Base-by-base conservation (phyloP, 2,113 vertebrate genomes). In the Eira barbara region DNA sequence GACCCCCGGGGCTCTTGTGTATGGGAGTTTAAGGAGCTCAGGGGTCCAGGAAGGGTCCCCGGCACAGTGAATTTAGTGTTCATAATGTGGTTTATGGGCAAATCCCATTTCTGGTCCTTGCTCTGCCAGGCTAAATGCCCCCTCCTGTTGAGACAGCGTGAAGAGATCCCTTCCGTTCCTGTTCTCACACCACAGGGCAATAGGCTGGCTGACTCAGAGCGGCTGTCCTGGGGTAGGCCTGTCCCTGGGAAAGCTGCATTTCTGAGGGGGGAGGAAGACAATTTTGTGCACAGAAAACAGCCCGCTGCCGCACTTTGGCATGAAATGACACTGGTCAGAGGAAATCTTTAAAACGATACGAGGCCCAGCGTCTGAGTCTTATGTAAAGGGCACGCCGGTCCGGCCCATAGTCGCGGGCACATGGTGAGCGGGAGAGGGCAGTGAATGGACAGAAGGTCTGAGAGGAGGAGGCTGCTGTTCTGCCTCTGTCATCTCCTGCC, bases 311-410 rank as follows among this genome's bases (percentile, higher is more conserved):
- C 78, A 89, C 71, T 96, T 86, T 89, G 96, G 96, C 96, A 86
- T 73, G 94, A 89, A 96, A 95, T 95, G 92, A 97, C 18, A 25
- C 86, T 47, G 93, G 91, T 82, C 89, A 71, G 95, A 93, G 95
- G 93, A 45, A 86, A 86, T 47, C 36, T 90, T 89, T 74, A 23
- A 80, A 73, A 81, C 11, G 69, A 21, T 25, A 47, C 67, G 25
- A 89, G 61, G 79, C 79, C 71, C 89, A 31, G 82, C 4, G 0
- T 79, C 47, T 6, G 47, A n/a, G 31, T 57, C 89, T 96, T 79
- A 89, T 0, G 73, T n/a, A 63, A 92, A 7, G 7, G 39, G 11
- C 45, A 25, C 1, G 0, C 80, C 92, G 17, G 23, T 67, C 34
- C 78, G 69, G 61, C 23, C 79, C 3, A 11, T 0, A 2, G 49